Conservation (phyloP, 2,888 invertebrate genomes). For the Caenorhabditis imperialis region DNA sequence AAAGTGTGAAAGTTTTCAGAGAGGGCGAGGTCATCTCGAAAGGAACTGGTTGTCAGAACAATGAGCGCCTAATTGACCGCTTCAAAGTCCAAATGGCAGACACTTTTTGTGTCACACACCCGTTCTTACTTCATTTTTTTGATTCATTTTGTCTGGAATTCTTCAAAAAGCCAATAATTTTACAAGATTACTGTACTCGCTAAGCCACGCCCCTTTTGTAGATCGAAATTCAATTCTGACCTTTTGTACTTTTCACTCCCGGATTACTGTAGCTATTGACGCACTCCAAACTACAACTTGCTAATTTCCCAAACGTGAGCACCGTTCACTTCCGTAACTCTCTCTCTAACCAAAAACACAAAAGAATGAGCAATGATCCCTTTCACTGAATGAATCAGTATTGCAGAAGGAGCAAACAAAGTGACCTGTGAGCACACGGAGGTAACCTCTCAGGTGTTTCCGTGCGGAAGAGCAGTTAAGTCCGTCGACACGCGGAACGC, state of each 20-base stretch:
- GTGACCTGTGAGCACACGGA: neutral
- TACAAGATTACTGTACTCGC: too few species aligned
- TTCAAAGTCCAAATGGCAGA: constrained; percentile 6
- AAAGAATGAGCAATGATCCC: constrained; percentile 36
- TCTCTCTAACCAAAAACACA: too few species aligned
- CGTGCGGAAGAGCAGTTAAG: constrained; percentile 54
- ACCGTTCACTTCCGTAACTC: constrained; percentile 26
- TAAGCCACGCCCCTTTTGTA: too few species aligned
- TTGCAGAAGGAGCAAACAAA: neutral
- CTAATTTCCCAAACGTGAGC: neutral
- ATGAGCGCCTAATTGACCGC: constrained; percentile 45
- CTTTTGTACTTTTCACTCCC: too few species aligned
- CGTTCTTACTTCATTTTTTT: too few species aligned
- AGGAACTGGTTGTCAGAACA: constrained; percentile 35
- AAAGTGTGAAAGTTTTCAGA: constrained; percentile 6
- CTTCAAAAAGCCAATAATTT: too few species aligned
- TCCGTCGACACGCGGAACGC: constrained; percentile 44
- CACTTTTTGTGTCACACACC: constrained; percentile 2
- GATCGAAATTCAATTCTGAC: too few species aligned
- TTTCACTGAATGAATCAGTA: constrained; percentile 21
- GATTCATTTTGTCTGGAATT: too few species aligned
- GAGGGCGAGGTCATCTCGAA: constrained; percentile 1
- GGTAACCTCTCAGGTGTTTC: constrained; percentile 21
- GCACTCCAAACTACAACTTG: too few species aligned
- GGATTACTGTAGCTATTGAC: too few species aligned